These are phyloP conservation scores for Thyatira batis DNA, from an alignment of 2,888 invertebrate species.

Conservation along the genomic window DNA sequence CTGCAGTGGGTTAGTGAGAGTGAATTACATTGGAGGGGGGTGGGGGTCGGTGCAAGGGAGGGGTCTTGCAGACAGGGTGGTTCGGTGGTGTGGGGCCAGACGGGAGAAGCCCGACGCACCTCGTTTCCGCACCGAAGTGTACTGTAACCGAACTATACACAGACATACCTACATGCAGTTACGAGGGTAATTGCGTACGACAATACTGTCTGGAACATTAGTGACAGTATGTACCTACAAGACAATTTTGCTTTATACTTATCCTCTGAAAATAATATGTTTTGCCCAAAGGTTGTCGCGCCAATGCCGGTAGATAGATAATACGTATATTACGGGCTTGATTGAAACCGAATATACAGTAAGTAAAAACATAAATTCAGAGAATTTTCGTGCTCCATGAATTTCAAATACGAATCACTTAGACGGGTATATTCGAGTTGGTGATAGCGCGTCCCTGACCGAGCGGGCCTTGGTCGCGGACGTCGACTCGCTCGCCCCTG, in stretches of 20 bases:
- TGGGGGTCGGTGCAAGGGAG: conserved; percentile 39
- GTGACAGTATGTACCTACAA: conserved; percentile 11
- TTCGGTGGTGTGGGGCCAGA: conserved; percentile 72
- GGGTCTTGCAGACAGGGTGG: conserved; percentile 69
- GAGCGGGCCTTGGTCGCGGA: conserved; percentile 72
- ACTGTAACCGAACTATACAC: conserved; percentile 41
- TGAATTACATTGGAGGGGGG: conserved; percentile 69
- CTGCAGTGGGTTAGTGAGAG: conserved; percentile 83
- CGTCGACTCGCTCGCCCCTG: conserved; percentile 56
- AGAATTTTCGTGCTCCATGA: conserved; percentile 9
- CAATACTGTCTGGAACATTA: conserved; percentile 19
- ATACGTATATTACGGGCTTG: not conserved
- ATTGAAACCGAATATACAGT: not conserved
- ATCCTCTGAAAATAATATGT: no score
- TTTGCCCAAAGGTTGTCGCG: not conserved
- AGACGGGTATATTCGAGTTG: conserved; percentile 47
- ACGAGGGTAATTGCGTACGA: conserved; percentile 45
- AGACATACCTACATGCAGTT: conserved; percentile 40
- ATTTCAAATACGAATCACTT: conserved; percentile 12
- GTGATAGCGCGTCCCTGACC: conserved; percentile 74
- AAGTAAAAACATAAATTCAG: not conserved
- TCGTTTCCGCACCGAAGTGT: conserved; percentile 70
- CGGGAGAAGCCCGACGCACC: conserved; percentile 76
- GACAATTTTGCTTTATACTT: no score
- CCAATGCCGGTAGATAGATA: no score